Base-by-base conservation (phyloP, 2,113 vertebrate genomes). In the Pristiophorus japonicus region DNA sequence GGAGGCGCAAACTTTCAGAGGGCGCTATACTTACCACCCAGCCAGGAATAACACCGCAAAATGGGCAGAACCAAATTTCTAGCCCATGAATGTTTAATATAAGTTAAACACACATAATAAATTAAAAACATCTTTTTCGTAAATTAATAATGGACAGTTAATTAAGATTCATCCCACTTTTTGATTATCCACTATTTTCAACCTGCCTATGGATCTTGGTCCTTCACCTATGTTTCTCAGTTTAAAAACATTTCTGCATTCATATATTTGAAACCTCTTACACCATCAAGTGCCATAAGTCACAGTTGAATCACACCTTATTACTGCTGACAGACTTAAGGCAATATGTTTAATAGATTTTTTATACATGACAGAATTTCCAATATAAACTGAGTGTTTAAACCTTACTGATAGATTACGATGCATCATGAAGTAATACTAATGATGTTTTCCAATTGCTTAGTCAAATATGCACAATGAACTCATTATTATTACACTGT, bases 361-460 rank as follows among this genome's bases (percentile, higher is more conserved):
- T 42, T 70, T 70, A 70, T 47, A 70, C 65, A 51, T 94, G 65
- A 92, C 34, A 63, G 62, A 11, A 70, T 94, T 94, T 94, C 45
- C 66, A 70, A 94, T 94, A 70, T 67, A 94, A 94, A 94, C 70
- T 94, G 45, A 34, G 42, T 70, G 12, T 42, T 66, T 67, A 94
- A 94, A 45, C 20, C 30, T 67, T 94, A 38, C 55, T 27, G 42
- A 70, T 94, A 94, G 63, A 94, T 94, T 94, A 94, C 42, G 14
- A 73, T 51, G 93, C 42, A 70, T 51, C 93, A 94, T 70, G 22
- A 45, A 47, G 14, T 66, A 94, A 94, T 70, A 67, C 27, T 94
- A 94, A 94, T 67, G 42, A 47, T 94, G n/a, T 94, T 67, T 70
- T 94, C 65, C 59, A 92, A 92, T 92, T 92, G 88, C 59, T 92